Percentiles rank a stretch among this genome's conserved stretches.
Conservation (phyloP, 2,888 invertebrate genomes). For the Podotricha telesiphe region DNA sequence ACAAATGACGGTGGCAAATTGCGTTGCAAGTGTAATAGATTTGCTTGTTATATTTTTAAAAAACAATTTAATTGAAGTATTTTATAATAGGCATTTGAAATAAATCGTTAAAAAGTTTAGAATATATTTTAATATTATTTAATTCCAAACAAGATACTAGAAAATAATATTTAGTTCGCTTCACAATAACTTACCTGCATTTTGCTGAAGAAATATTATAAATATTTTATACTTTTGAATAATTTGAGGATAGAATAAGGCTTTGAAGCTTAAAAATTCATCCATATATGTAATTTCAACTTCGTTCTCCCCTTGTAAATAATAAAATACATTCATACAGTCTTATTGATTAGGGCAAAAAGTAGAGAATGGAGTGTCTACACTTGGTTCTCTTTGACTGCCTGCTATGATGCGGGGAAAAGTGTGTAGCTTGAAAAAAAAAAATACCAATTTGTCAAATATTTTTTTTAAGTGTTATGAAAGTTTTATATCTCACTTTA, state of each 20-base stretch:
- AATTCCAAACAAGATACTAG: no score
- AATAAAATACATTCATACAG: neutral
- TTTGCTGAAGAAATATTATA: no score
- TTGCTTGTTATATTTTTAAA: neutral
- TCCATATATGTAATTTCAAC: neutral
- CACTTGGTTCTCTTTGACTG: no score
- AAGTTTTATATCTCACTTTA: no score
- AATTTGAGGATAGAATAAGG: neutral
- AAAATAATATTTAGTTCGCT: no score
- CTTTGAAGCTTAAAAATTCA: neutral
- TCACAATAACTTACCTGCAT: no score
- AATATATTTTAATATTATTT: neutral
- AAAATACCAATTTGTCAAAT: no score
- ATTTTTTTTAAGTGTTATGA: no score
- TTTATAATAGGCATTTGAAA: neutral
- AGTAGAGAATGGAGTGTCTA: no score
- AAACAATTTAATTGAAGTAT: neutral
- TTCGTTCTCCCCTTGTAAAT: neutral
- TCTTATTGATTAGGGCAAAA: no score
- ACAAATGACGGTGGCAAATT: neutral
- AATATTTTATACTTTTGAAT: neutral
- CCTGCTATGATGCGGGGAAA: no score
- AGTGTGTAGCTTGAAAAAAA: no score
- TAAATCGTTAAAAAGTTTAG: neutral
- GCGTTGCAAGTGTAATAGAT: neutral